Percentiles rank a stretch among this genome's conserved stretches.
Conservation (phyloP, 2,113 vertebrate genomes). For the Hystrix brachyura region DNA sequence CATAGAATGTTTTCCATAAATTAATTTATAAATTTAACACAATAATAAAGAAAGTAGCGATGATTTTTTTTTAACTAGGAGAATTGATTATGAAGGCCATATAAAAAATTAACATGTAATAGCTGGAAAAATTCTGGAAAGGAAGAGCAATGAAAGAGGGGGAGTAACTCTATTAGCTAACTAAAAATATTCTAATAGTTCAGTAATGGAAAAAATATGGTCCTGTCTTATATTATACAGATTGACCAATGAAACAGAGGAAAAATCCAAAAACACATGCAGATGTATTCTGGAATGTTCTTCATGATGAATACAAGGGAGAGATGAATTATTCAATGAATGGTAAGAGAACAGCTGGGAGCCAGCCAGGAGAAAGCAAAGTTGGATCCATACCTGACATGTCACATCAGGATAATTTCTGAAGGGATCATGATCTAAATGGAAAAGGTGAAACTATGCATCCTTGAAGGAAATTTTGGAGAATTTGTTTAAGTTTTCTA, state of each 20-base stretch:
- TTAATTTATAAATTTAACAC: not conserved
- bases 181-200: not conserved
- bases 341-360: not conserved
- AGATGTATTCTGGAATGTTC: not conserved
- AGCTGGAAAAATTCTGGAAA: slow-evolving; percentile 30
- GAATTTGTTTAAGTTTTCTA: not conserved
- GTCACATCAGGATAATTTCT: not conserved
- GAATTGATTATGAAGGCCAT: not conserved
- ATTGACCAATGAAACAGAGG: not conserved
- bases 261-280: slow-evolving; percentile 17
- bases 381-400: not conserved
- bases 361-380: not conserved
- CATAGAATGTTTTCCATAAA: slow-evolving; percentile 1
- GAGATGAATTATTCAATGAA: not conserved
- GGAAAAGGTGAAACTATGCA: not conserved
- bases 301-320: not conserved
- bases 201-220: not conserved
- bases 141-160: not conserved
- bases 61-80: not conserved
- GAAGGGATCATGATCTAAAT: not conserved
- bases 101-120: not conserved
- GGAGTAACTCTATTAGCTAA: not conserved
- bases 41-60: slow-evolving; percentile 1
- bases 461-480: slow-evolving; percentile 24
- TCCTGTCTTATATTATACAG: not conserved